Base-by-base conservation (phyloP, 2,888 invertebrate genomes). In the Fabriciana adippe region DNA sequence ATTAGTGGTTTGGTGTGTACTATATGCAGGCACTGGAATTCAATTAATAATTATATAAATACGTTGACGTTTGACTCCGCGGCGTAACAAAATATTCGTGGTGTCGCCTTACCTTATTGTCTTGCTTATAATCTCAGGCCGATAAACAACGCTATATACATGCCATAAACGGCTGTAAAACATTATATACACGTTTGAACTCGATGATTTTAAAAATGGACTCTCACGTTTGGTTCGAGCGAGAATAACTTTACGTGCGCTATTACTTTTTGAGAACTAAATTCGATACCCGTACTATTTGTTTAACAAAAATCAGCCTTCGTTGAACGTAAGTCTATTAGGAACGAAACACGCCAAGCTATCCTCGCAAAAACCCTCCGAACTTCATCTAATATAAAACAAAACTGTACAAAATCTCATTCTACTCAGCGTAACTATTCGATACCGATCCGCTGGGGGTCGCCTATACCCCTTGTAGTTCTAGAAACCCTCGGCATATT, bases 261-360 rank as follows among this genome's bases (percentile, higher is more conserved):
- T 68, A 63, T 72, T 73, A 74, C 72, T 75, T 78, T 76, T 71
- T 79, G 76, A 80, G 60, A 72, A 74, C 79, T 81, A 81, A 76
- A 80, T 77, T 76, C 66, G 55, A 66, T 89, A 90, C 90, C 90
- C 90, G 89, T 90, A 89, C 80, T 85, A 81, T 86, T 83, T 82
- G 81, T 86, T 85, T 82, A 79, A 78, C 80, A 84, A 86, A 85
- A 86, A 87, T 90, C 90, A 89, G 90, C 90, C 90, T 89, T 89
- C 78, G 76, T 86, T 83, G 80, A 85, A 87, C 89, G 87, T 88
- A 90, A 88, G 89, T 90, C 88, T 89, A 88, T 84, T 89, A 90
- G 90, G 90, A 90, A 90, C 90, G 80, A 79, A 81, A 81, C 87
- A 82, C 88, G 89, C 79, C 76, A 79, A 84, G 87, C 82, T 83